Percentiles rank a stretch among this genome's conserved stretches.
Conservation (phyloP, 2,888 invertebrate genomes). For the Drosophila kanekoi region DNA sequence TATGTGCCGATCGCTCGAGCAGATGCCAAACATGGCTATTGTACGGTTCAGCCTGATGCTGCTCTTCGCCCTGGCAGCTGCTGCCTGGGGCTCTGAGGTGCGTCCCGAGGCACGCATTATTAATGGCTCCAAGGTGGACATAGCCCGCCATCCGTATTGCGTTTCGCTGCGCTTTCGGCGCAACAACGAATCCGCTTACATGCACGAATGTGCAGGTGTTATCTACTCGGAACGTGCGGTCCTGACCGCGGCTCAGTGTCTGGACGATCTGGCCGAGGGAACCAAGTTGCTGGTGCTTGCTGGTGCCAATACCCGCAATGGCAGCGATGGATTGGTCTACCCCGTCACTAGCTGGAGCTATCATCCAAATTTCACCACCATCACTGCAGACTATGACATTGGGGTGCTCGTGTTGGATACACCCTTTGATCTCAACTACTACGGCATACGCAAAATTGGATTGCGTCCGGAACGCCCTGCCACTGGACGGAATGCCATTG, state of each 20-base stretch:
- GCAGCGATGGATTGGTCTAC: slow-evolving; percentile 71
- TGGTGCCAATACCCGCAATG: slow-evolving; percentile 73
- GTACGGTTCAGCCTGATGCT: slow-evolving; percentile 18
- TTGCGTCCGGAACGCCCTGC: slow-evolving; percentile 68
- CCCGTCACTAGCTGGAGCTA: slow-evolving; percentile 68
- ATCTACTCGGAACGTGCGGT: slow-evolving; percentile 72
- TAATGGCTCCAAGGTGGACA: slow-evolving; percentile 67
- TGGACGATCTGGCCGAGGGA: slow-evolving; percentile 44
- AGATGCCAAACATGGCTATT: slow-evolving; percentile 37
- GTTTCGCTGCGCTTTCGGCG: slow-evolving; percentile 77
- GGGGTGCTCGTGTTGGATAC: slow-evolving; percentile 85
- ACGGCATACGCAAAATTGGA: slow-evolving; percentile 82
- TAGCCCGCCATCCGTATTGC: slow-evolving; percentile 74
- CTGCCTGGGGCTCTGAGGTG: not conserved
- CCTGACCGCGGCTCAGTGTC: slow-evolving; percentile 82
- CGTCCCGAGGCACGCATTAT: slow-evolving; percentile 67
- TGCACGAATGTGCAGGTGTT: slow-evolving; percentile 80
- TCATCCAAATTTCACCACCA: slow-evolving; percentile 65
- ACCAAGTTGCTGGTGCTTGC: slow-evolving; percentile 72
- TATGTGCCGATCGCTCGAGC: slow-evolving; percentile 24
- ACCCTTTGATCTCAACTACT: slow-evolving; percentile 84
- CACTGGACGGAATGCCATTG: slow-evolving; percentile 58
- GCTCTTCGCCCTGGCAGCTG: slow-evolving; percentile 22
- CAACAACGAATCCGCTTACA: slow-evolving; percentile 49
- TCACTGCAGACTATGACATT: slow-evolving; percentile 85